Conservation (phyloP, 2,113 vertebrate genomes). For the Cyanistes caeruleus region DNA sequence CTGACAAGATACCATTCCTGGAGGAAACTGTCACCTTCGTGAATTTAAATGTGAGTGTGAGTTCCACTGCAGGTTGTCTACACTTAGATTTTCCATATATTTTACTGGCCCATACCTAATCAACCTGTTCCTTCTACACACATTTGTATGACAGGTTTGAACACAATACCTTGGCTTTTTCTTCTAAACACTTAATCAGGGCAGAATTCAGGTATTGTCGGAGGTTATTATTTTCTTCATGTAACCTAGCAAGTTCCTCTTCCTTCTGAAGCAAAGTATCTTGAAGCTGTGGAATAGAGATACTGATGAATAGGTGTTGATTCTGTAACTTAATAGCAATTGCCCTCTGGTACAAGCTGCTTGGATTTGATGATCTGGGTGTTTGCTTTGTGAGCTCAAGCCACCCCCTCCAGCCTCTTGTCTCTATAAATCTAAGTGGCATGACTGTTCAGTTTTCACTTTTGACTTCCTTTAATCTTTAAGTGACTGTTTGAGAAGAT, state of each 20-base stretch:
- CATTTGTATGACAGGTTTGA: not conserved
- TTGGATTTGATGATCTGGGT: conserved; percentile 48
- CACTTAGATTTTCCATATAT: not conserved
- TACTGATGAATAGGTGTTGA: conserved; percentile 70
- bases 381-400: conserved; percentile 67
- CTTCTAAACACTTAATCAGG: conserved; percentile 86
- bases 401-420: not conserved
- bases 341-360: conserved; percentile 24
- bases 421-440: conserved; percentile 28
- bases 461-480: conserved; percentile 57
- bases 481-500: conserved; percentile 49
- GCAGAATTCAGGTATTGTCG: conserved; percentile 89
- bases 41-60: not conserved
- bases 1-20: not conserved
- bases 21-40: not conserved
- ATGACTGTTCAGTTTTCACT: conserved; percentile 63
- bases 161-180: conserved; percentile 83
- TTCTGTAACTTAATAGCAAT: conserved; percentile 70
- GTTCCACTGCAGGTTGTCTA: not conserved
- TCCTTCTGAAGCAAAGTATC: conserved; percentile 92
- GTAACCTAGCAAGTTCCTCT: conserved; percentile 89
- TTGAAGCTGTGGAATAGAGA: conserved; percentile 84
- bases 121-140: not conserved
- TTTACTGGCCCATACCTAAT: not conserved
- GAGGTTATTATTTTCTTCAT: conserved; percentile 92